Conservation (phyloP, 2,888 invertebrate genomes). For the Apotomis capreana region DNA sequence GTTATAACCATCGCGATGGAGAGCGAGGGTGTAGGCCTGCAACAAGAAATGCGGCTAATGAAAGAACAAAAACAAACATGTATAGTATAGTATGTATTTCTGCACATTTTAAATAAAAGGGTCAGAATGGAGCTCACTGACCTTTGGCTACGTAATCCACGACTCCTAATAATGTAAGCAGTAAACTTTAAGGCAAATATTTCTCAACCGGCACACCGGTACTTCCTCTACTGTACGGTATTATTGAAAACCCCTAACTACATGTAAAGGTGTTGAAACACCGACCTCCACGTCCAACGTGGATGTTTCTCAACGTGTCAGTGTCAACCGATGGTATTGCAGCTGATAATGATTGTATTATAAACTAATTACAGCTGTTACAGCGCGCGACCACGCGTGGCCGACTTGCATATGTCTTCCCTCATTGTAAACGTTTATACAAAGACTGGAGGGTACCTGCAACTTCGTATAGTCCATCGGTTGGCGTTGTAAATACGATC, state of each 20-base stretch:
- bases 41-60: no score
- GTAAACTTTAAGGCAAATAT: background rate
- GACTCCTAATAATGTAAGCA: no score
- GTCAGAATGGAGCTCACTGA: no score
- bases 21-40: no score
- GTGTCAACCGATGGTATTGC: conserved; percentile 47
- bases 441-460: background rate
- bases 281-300: conserved; percentile 12
- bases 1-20: no score
- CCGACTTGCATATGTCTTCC: conserved; percentile 11
- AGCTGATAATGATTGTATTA: conserved; percentile 42
- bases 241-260: background rate
- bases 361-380: conserved; percentile 41
- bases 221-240: conserved; percentile 3
- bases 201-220: background rate
- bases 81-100: no score
- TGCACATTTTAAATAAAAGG: no score
- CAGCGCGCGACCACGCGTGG: conserved; percentile 47
- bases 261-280: conserved; percentile 12
- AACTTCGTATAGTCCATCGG: background rate
- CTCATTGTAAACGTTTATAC: conserved; percentile 1
- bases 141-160: no score
- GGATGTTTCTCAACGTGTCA: conserved; percentile 20
- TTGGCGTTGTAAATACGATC: no score
- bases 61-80: no score